Evolutionary conservation across 2,888 invertebrate species (phyloP).

Genomic region (Vandiemenella viatica): DNA sequence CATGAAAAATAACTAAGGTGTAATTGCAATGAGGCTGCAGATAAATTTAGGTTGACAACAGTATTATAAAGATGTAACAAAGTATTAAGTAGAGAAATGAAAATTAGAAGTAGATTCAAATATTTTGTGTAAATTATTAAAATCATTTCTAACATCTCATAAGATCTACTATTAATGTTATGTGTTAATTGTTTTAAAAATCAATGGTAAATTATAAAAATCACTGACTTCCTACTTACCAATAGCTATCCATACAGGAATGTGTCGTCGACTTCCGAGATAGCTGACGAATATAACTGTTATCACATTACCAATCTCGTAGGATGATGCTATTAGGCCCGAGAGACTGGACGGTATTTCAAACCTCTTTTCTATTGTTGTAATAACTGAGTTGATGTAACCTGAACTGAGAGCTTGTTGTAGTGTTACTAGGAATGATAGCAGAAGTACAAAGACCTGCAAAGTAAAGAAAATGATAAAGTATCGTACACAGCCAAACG

Average conservation of each 20-base stretch:
- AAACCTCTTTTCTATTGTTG: conserved; percentile 84
- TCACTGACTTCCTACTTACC: too few relatives aligned
- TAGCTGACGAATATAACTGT: conserved; percentile 93
- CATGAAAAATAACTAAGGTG: too few relatives aligned
- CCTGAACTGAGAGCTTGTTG: conserved; percentile 84
- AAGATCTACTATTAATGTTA: too few relatives aligned
- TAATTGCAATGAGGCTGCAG: too few relatives aligned
- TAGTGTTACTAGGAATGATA: conserved; percentile 77
- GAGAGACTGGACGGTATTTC: conserved; percentile 88
- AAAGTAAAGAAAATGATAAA: conserved; percentile 27
- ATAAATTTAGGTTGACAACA: too few relatives aligned
- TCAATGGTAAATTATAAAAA: too few relatives aligned
- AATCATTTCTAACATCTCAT: too few relatives aligned
- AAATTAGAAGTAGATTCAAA: too few relatives aligned
- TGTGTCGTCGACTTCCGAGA: conserved; percentile 79
- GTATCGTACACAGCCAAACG: not conserved
- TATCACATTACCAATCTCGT: conserved; percentile 89
- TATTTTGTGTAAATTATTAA: too few relatives aligned
- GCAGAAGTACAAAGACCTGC: conserved; percentile 74
- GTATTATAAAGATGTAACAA: too few relatives aligned
- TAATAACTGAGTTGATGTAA: conserved; percentile 89
- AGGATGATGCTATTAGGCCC: conserved; percentile 84
- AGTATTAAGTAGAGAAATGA: too few relatives aligned
- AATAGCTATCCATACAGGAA: conserved; percentile 88
- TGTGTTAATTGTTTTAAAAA: too few relatives aligned